Conservation (phyloP, 2,797 vertebrate species). For the Gastrophryne carolinensis region DNA sequence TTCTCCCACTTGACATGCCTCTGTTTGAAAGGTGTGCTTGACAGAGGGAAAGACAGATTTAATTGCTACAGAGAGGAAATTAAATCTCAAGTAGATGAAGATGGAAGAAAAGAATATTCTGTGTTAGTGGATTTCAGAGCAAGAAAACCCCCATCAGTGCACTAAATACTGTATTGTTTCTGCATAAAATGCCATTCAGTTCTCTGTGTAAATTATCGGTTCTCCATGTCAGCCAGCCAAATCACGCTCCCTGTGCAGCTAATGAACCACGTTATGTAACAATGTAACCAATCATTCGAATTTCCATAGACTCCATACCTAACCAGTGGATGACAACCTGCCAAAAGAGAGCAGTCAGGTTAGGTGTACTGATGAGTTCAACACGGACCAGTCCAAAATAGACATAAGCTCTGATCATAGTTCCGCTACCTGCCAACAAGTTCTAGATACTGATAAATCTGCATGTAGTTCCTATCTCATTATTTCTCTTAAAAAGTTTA, state of each 20-base stretch:
- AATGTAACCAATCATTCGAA: neutral
- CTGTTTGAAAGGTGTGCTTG: constrained; percentile 33
- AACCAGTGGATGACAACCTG: neutral
- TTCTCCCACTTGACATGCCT: constrained; percentile 26
- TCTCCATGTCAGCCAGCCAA: constrained; percentile 14
- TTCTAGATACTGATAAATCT: too few species aligned
- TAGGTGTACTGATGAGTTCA: neutral
- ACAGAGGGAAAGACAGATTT: constrained; percentile 38
- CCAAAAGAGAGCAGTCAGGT: neutral
- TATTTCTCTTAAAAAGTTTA: too few species aligned
- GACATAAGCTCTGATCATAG: too few species aligned
- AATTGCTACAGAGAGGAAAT: constrained; percentile 37
- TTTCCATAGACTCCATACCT: neutral
- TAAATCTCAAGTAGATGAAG: constrained; percentile 4
- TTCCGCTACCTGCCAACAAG: too few species aligned
- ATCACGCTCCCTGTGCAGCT: neutral
- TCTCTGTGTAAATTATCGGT: constrained; percentile 9
- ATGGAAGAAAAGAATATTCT: neutral
- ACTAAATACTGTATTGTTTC: neutral
- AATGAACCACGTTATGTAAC: neutral
- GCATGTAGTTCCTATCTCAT: too few species aligned
- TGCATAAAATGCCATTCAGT: neutral
- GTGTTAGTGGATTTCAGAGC: neutral
- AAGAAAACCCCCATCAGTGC: neutral
- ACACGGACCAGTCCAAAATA: neutral